Conservation (phyloP, 2,797 vertebrate species). For the Myotis planiceps region DNA sequence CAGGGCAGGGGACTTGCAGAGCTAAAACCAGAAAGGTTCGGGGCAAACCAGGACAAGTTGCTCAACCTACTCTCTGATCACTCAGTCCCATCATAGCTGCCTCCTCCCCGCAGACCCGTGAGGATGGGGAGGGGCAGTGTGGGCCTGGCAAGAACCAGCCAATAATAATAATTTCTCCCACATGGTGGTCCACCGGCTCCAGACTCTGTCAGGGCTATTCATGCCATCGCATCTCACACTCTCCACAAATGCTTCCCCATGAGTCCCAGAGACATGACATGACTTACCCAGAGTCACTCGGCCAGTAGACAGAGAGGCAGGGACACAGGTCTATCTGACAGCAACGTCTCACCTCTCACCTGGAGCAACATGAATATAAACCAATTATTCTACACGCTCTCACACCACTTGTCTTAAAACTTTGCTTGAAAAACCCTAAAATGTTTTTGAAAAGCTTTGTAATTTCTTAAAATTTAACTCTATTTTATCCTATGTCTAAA, state of each 20-base stretch:
- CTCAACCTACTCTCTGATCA: background rate
- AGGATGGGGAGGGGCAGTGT: background rate
- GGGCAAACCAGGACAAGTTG: background rate
- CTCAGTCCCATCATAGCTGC: background rate
- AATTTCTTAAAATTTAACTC: slow-evolving; percentile 15
- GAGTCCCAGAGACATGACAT: background rate
- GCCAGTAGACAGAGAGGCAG: background rate
- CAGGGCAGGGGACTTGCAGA: background rate
- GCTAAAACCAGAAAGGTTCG: background rate
- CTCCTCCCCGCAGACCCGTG: background rate
- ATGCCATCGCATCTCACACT: background rate
- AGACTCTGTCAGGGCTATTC: background rate
- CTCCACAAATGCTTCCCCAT: background rate
- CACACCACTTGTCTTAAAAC: background rate
- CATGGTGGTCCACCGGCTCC: background rate
- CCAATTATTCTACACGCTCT: background rate
- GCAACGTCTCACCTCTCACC: background rate
- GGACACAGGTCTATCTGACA: background rate
- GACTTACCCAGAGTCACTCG: background rate
- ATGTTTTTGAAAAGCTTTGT: background rate
- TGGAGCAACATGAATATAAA: background rate
- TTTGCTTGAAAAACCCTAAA: background rate
- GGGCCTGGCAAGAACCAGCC: background rate
- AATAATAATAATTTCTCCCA: background rate
- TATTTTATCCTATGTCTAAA: background rate